Conservation (phyloP, 2,888 invertebrate genomes). For the Amphipyra tragopoginis region DNA sequence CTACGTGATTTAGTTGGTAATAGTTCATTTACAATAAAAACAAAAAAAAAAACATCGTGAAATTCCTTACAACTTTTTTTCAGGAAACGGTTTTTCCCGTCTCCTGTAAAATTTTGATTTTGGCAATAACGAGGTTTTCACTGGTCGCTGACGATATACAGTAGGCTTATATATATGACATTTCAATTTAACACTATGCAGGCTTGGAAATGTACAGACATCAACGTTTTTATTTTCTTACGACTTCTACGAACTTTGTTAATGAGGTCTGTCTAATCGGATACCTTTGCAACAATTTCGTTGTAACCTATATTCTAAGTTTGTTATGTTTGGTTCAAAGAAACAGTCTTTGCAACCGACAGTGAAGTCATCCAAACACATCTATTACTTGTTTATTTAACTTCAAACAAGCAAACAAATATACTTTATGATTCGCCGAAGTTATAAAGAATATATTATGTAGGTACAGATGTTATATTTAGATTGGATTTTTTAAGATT, state of each 20-base stretch:
- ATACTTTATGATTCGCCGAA: constrained; percentile 43
- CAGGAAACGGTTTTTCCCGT: too few relatives aligned
- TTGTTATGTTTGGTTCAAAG: constrained; percentile 40
- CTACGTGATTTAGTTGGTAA: too few relatives aligned
- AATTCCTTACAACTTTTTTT: too few relatives aligned
- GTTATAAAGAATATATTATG: constrained; percentile 5
- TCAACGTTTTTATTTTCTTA: background rate
- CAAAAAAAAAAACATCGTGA: too few relatives aligned
- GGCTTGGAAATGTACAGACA: too few relatives aligned
- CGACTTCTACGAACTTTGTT: constrained; percentile 26
- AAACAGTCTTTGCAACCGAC: constrained; percentile 25
- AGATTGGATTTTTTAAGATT: background rate
- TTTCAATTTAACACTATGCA: too few relatives aligned
- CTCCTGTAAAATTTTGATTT: too few relatives aligned
- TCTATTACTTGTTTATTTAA: constrained; percentile 44
- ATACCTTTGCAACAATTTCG: constrained; percentile 40
- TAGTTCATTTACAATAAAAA: too few relatives aligned
- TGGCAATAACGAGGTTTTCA: too few relatives aligned
- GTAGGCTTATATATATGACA: too few relatives aligned
- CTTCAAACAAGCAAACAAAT: constrained; percentile 32
- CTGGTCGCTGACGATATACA: too few relatives aligned
- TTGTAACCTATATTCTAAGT: constrained; percentile 37
- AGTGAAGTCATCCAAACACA: constrained; percentile 33
- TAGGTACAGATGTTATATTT: background rate
- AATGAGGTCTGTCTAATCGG: constrained; percentile 23